These are phyloP conservation scores for Thamnophis sirtalis DNA, from an alignment of 2,113 vertebrate species.

Conservation along the genomic window DNA sequence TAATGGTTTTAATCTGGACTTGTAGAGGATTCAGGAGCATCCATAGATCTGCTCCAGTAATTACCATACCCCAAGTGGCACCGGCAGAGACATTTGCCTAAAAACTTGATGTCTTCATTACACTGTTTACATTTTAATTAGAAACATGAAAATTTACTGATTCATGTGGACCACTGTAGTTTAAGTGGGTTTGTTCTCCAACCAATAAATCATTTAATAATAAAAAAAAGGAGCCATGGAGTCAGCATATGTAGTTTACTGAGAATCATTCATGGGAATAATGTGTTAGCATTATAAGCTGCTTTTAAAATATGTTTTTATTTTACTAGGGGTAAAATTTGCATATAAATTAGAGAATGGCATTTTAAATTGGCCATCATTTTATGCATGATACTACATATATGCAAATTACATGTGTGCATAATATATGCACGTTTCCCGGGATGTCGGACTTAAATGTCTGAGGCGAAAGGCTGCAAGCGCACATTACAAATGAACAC, in stretches of 20 bases:
- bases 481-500: not conserved
- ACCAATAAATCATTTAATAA: conserved; percentile 70
- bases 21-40: conserved; percentile 88
- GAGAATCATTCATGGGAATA: conserved; percentile 67
- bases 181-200: conserved; percentile 74
- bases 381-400: conserved; percentile 38
- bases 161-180: conserved; percentile 79
- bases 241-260: conserved; percentile 68
- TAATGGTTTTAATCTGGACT: conserved; percentile 98
- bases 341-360: conserved; percentile 60
- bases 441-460: not conserved
- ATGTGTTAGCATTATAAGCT: conserved; percentile 65
- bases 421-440: conserved; percentile 6
- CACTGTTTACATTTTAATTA: conserved; percentile 99
- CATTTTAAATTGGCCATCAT: conserved; percentile 63
- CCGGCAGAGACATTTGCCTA: conserved; percentile 88
- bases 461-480: not conserved
- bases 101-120: conserved; percentile 99
- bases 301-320: conserved; percentile 63
- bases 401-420: conserved; percentile 26
- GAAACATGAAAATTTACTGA: conserved; percentile 86
- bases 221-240: conserved; percentile 38
- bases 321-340: conserved; percentile 67
- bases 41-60: conserved; percentile 95
- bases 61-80: conserved; percentile 97